Base-by-base conservation (phyloP, 2,888 invertebrate species). In the Leptothorax acervorum region DNA sequence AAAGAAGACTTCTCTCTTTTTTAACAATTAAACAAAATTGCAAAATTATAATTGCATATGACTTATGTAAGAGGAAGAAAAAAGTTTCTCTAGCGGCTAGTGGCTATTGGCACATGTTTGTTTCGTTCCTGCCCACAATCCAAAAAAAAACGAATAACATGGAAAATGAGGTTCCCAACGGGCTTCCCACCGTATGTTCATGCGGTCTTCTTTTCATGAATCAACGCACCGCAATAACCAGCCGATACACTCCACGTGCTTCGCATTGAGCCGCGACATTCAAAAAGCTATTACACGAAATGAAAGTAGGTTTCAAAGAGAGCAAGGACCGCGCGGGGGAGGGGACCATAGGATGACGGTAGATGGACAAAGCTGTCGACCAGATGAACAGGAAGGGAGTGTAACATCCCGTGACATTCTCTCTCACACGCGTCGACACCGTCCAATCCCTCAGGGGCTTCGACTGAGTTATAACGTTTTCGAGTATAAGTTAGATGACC, bases 331-430 rank as follows among this genome's bases (percentile, higher is more conserved):
- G 55, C 42, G 75, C 66, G 62, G 23, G 60, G 42, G 68, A 60
- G 81, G 48, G 28, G 57, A 60, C 51, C 60, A 63, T 45, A 75
- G 42, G 51, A 62, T 55, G 73, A 15, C 57, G 53, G 35, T 76
- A 83, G 76, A 18, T 51, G 83, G 81, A 86, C 86, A 89, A 85
- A 89, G 82, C 87, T 85, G 82, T 84, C 89, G 74, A 35, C 55
- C 86, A 82, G 86, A 87, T 89, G 89, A 87, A 86, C 84, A 87
- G 89, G 86, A 88, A 88, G 88, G 75, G 86, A 88, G 89, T 87
- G 88, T 90, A 92, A 91, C 88, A 90, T 88, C 86, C 88, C 87
- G 86, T 89, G 89, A 88, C 89, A 86, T 88, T 79, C 87, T 87
- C 84, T 88, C 86, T 86, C 86, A 63, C 76, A 73, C 82, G 81